These are phyloP conservation scores for Aradophagus sp. DNA, from an alignment of 1,140 invertebrate species.

Conservation along the genomic window DNA sequence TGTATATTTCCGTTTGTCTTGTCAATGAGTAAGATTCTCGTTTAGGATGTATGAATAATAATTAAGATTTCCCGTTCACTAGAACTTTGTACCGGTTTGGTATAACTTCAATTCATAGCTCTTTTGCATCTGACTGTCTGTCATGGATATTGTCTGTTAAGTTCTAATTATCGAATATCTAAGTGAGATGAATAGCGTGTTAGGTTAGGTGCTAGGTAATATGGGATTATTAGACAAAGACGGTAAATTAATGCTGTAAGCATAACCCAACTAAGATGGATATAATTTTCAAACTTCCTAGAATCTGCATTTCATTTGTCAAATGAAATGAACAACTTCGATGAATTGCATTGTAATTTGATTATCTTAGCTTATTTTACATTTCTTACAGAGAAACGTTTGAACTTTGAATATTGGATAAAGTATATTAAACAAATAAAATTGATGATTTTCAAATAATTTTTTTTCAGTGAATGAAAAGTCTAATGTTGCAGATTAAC, in stretches of 20 bases:
- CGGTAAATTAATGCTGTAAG: constrained; percentile 2
- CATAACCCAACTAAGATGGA: constrained; percentile 11
- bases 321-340: constrained; percentile 10
- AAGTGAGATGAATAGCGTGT: constrained; percentile 20
- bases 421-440: too few relatives aligned
- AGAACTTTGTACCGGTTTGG: constrained; percentile 4
- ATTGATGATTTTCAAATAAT: too few relatives aligned
- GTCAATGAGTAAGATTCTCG: background rate
- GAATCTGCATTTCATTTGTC: constrained; percentile 8
- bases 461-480: too few relatives aligned
- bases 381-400: too few relatives aligned
- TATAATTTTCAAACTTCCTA: constrained; percentile 19
- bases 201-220: constrained; percentile 18
- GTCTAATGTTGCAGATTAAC: too few relatives aligned
- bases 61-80: constrained; percentile 5
- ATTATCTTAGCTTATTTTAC: too few relatives aligned
- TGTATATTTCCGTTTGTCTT: background rate
- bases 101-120: constrained; percentile 9
- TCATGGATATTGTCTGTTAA: constrained; percentile 34
- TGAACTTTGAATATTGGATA: too few relatives aligned
- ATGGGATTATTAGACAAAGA: constrained; percentile 25
- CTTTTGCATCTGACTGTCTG: constrained; percentile 23
- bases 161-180: constrained; percentile 34
- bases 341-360: too few relatives aligned
- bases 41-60: constrained; percentile 7